phyloP scores from a whole-genome alignment of 2,113 vertebrate genomes.

The Pomatostomus ruficeps region DNA sequence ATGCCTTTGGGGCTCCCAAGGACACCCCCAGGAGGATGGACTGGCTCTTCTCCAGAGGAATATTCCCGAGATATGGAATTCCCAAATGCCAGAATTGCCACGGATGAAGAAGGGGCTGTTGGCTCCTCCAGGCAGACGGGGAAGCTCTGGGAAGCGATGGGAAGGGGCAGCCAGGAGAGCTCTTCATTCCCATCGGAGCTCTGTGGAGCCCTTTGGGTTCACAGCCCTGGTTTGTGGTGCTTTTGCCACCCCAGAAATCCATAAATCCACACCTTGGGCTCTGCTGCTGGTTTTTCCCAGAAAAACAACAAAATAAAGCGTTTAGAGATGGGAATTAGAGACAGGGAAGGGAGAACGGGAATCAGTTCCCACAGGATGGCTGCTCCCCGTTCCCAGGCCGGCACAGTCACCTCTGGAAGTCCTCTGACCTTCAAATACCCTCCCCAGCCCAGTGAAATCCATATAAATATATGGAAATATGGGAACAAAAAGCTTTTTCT shows the following conservation, averaged over 20 bases:
- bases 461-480: constrained; percentile 34
- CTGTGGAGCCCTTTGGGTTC: background rate
- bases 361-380: background rate
- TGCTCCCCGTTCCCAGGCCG: constrained; percentile 26
- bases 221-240: background rate
- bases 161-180: background rate
- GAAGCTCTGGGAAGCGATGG: accelerated
- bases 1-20: background rate
- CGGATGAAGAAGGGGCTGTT: background rate
- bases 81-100: accelerated
- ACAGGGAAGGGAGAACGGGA: background rate
- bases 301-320: background rate
- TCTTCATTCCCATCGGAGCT: background rate
- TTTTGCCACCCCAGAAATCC: background rate
- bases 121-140: background rate
- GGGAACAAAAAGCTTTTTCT: constrained; percentile 60
- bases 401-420: background rate
- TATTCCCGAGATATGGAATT: accelerated
- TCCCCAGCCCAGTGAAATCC: background rate
- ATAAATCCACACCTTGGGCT: accelerated
- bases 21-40: background rate
- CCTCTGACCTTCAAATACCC: constrained; percentile 45
- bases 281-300: background rate
- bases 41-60: background rate
- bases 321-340: background rate